Evolutionary conservation across 2,797 vertebrate genomes (phyloP), one percentile per base, ranked within the genome.

Genomic region (Hybognathus amarus): DNA sequence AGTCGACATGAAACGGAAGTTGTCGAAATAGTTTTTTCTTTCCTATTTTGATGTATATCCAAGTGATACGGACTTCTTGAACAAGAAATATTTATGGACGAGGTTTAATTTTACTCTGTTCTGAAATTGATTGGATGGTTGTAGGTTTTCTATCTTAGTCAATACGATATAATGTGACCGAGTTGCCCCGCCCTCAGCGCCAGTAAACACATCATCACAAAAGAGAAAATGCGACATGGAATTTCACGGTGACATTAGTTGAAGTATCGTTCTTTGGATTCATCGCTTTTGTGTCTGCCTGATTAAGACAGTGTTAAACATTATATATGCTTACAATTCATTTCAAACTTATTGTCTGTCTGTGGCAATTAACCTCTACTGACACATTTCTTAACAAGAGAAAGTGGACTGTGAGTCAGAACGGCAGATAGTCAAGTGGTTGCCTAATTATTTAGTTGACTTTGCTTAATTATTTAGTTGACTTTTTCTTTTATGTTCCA

Each of bases 391-490:
- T 54, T 38, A n/a, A 56, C 47, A 33, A 33, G 47, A 33, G 30
- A 56, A 61, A 20, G 13, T 52, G 30, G 12, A 61, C 20, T 1
- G 17, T 42, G 52, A 67, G 45, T 73, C 75, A 47, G 38, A 74
- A 68, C 10, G 30, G 0, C 27, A 47, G 67, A 79, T 67, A 20
- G 15, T 67, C 36, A 77, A 77, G 36, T 77, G 36, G 73, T n/a
- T 52, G 61, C 81, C 81, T 83, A 54, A 77, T 83, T 76, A 77
- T 69, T n/a, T 27, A 67, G 61, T 22, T 66, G 36, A 80, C 22
- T 59, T 59, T 52, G 61, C 81, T 73, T 83, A 54, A 77, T 83
- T 76, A 77, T 69, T n/a, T 27, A 67, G 61, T 22, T 66, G 36
- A 80, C 22, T 59, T 59, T 59, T 59, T 59, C 1, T 76, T 61